phyloP scores from a whole-genome alignment of 2,888 invertebrate genomes.

The Spilarctia lutea region DNA sequence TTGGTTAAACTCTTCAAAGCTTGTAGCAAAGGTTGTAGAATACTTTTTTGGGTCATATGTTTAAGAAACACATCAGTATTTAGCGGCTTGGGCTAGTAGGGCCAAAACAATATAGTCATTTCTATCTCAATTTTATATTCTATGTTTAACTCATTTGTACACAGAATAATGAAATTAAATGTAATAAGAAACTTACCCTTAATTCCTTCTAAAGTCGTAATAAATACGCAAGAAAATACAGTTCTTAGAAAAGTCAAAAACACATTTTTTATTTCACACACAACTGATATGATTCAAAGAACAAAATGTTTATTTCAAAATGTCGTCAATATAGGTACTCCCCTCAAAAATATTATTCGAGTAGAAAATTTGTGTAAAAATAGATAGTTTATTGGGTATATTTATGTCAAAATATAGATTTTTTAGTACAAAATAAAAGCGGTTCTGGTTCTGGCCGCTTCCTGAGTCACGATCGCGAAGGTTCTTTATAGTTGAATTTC shows the following conservation, averaged over 20 bases:
- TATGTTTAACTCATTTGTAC: neutral
- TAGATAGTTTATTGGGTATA: conserved; percentile 52
- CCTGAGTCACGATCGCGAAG: conserved; percentile 34
- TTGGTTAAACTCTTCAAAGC: no score
- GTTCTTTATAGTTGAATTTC: conserved; percentile 48
- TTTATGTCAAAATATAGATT: conserved; percentile 53
- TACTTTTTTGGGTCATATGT: no score
- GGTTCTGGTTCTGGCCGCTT: conserved; percentile 44
- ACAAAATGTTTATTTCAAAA: conserved; percentile 43
- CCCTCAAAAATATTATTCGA: conserved; percentile 55
- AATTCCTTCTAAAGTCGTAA: conserved; percentile 17
- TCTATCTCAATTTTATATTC: neutral
- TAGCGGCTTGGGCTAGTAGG: neutral
- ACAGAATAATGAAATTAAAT: neutral
- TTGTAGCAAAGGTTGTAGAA: no score
- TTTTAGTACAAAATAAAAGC: conserved; percentile 55
- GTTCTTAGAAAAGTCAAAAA: conserved; percentile 25
- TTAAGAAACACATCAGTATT: no score
- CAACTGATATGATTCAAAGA: conserved; percentile 41
- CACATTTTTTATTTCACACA: conserved; percentile 27
- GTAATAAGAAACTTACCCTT: conserved; percentile 29
- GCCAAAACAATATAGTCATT: neutral
- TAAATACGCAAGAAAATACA: conserved; percentile 24
- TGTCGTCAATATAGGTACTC: conserved; percentile 37
- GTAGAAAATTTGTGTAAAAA: conserved; percentile 60